Evolutionary conservation across 2,888 invertebrate species (phyloP).

Genomic region (Diarsia brunnea): DNA sequence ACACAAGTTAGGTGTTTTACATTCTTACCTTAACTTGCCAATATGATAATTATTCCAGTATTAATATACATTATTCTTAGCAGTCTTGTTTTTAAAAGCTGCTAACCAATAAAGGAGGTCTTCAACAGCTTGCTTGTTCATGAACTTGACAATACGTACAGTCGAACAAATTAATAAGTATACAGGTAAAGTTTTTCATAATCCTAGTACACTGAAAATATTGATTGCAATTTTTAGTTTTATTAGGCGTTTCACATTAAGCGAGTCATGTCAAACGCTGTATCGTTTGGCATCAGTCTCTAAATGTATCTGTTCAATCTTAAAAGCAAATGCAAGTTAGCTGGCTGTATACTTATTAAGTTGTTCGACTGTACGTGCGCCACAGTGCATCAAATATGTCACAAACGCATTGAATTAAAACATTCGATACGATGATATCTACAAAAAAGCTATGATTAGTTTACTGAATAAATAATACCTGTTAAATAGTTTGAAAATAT

Average conservation of each 20-base stretch:
- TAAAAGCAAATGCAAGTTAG: too few species aligned
- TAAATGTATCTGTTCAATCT: too few species aligned
- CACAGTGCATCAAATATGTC: slow-evolving; percentile 23
- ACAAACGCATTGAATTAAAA: not conserved
- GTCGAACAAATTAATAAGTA: too few species aligned
- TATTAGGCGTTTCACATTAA: too few species aligned
- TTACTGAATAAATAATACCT: not conserved
- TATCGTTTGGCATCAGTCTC: too few species aligned
- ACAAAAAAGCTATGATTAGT: not conserved
- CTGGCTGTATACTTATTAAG: too few species aligned
- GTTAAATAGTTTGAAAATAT: not conserved
- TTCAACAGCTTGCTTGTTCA: slow-evolving; percentile 15
- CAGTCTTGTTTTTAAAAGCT: not conserved
- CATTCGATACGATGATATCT: not conserved
- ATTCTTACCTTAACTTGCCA: not conserved
- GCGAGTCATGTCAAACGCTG: too few species aligned
- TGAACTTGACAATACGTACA: slow-evolving; percentile 38
- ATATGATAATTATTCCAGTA: not conserved
- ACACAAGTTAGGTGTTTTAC: too few species aligned
- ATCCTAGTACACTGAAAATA: too few species aligned
- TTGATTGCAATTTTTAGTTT: too few species aligned
- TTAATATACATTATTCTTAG: not conserved
- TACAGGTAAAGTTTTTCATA: too few species aligned
- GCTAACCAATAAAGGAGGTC: not conserved
- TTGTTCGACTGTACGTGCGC: too few species aligned